A percentile compares a stretch with the other conserved stretches of the same genome.
Conservation (phyloP, 2,888 invertebrate genomes). For the Xanthia icteritia region DNA sequence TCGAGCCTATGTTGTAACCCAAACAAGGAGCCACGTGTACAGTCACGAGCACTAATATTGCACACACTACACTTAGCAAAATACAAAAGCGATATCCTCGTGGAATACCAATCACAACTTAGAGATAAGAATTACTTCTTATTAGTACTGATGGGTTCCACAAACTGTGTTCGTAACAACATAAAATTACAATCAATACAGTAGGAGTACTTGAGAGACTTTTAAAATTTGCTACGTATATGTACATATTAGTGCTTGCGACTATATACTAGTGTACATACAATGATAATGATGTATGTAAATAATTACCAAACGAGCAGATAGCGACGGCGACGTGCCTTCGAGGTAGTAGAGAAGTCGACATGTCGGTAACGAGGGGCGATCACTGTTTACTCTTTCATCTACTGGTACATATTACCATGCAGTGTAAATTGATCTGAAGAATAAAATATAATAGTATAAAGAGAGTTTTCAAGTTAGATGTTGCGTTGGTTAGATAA, state of each 20-base stretch:
- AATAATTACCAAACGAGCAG: conserved; percentile 53
- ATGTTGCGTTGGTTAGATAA: no score
- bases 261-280: not conserved
- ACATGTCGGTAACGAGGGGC: not conserved
- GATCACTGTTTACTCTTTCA: conserved; percentile 7
- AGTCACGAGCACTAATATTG: not conserved
- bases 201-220: not conserved
- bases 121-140: not conserved
- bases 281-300: conserved; percentile 49
- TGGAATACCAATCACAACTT: not conserved
- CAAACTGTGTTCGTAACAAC: not conserved
- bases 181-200: not conserved
- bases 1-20: not conserved
- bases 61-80: not conserved
- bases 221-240: not conserved
- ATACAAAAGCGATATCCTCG: not conserved
- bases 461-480: no score
- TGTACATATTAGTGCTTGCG: not conserved
- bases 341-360: not conserved
- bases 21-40: conserved; percentile 44
- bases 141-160: no score
- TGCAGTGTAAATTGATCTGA: not conserved
- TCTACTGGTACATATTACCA: not conserved
- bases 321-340: conserved; percentile 53
- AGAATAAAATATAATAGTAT: no score